Evolutionary conservation across 2,888 invertebrate species (phyloP).

Genomic region (Harmothoe impar): DNA sequence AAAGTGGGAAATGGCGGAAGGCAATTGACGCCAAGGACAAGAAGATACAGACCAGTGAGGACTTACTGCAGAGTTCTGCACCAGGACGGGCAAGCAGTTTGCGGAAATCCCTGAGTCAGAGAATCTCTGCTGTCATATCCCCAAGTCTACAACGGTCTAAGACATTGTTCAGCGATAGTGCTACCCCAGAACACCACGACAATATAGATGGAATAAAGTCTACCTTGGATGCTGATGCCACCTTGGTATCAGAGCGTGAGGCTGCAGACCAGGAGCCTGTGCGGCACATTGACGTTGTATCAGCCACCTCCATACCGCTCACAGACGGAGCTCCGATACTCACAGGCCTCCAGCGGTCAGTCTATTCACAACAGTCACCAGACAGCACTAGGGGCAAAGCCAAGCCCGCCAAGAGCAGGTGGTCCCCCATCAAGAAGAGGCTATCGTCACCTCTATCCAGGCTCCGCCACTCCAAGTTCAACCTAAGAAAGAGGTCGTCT

Average conservation of each 20-base stretch:
- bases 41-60: slow-evolving; percentile 26
- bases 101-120: neutral
- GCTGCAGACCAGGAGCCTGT: neutral
- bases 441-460: neutral
- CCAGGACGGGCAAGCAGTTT: neutral
- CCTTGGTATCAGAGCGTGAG: neutral
- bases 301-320: neutral
- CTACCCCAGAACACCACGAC: neutral
- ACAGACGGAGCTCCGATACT: neutral
- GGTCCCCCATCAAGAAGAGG: neutral
- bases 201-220: neutral
- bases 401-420: neutral
- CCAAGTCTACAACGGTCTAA: neutral
- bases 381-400: too few species aligned
- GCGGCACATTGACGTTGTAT: neutral
- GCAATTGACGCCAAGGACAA: neutral
- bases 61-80: neutral
- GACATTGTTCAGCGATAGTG: neutral
- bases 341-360: too few species aligned
- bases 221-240: too few species aligned
- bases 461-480: neutral
- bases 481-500: neutral
- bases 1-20: slow-evolving; percentile 9
- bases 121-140: slow-evolving; percentile 19
- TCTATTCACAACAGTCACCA: too few species aligned